Conservation (phyloP, 2,113 vertebrate genomes). For the Pituophis catenifer region DNA sequence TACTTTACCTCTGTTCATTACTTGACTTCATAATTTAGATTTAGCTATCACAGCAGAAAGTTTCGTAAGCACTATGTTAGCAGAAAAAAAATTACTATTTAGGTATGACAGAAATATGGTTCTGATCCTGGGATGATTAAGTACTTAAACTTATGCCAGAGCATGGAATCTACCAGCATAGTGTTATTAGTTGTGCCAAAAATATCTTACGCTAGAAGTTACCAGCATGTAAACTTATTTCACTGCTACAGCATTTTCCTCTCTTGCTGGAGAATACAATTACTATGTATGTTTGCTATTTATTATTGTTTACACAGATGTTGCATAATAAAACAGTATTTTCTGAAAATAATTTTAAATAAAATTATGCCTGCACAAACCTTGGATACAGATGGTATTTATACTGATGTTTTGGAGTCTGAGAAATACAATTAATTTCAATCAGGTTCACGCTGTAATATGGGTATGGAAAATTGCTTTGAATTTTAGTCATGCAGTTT, state of each 20-base stretch:
- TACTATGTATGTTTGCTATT: background rate
- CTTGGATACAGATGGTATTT: constrained; percentile 27
- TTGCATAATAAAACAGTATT: constrained; percentile 38
- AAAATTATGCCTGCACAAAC: constrained; percentile 28
- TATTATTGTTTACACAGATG: background rate
- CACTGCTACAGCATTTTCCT: background rate
- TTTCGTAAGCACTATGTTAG: background rate
- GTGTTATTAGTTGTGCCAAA: background rate
- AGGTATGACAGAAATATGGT: background rate
- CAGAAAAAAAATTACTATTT: background rate
- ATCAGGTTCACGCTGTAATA: constrained; percentile 26
- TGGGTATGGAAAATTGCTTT: constrained; percentile 19
- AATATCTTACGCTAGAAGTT: background rate
- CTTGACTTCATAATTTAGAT: background rate
- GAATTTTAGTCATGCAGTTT: background rate
- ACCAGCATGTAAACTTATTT: background rate
- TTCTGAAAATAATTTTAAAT: constrained; percentile 26
- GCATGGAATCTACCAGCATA: background rate
- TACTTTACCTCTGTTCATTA: background rate
- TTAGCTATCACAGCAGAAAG: background rate
- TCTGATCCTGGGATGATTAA: background rate
- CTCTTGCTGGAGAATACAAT: background rate
- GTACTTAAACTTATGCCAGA: background rate
- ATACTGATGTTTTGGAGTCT: constrained; percentile 35
- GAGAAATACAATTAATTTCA: constrained; percentile 31